Conservation (phyloP, 2,113 vertebrate species). For the Triplophysa tibetana region DNA sequence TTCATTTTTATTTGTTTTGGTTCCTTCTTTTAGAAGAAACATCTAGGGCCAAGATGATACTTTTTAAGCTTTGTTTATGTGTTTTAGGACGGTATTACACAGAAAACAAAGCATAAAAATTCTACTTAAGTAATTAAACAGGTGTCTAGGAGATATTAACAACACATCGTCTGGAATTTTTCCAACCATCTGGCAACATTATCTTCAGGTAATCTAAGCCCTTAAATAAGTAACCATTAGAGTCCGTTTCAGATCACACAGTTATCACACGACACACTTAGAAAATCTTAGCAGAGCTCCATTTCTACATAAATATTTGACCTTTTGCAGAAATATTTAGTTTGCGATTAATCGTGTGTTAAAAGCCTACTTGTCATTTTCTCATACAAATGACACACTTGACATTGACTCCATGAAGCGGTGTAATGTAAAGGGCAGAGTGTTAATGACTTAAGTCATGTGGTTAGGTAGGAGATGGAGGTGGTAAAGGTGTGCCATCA, state of each 20-base stretch:
- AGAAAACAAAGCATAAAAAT: too few relatives aligned
- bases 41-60: too few relatives aligned
- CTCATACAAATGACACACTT: conserved; percentile 38
- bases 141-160: conserved; percentile 20
- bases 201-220: neutral
- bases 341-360: conserved; percentile 47
- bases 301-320: conserved; percentile 25
- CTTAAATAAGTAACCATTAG: neutral
- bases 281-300: neutral
- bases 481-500: neutral
- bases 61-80: too few relatives aligned
- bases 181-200: neutral
- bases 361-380: conserved; percentile 38
- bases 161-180: conserved; percentile 3
- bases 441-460: neutral
- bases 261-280: conserved; percentile 6
- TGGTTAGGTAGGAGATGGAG: neutral
- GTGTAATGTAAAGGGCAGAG: conserved; percentile 28
- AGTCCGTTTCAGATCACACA: neutral
- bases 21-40: too few relatives aligned
- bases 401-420: conserved; percentile 1
- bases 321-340: conserved; percentile 39
- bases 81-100: too few relatives aligned
- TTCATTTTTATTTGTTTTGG: too few relatives aligned
- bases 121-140: neutral